phyloP scores from a whole-genome alignment of 2,888 invertebrate genomes.

The Diadegma fenestrale region DNA sequence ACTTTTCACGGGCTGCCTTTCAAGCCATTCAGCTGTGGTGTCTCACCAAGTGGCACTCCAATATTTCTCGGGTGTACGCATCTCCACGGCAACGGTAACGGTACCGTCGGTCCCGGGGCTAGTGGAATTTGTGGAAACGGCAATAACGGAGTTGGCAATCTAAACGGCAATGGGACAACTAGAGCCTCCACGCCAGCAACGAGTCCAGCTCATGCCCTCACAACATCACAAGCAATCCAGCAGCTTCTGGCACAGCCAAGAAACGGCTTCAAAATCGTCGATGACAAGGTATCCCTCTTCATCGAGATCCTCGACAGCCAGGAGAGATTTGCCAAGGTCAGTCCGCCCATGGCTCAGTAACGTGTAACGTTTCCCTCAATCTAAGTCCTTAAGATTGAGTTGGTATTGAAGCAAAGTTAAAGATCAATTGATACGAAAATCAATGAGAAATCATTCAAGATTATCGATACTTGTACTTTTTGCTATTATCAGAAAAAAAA shows the following conservation, averaged over 20 bases:
- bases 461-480: slow-evolving; percentile 23
- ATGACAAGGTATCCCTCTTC: slow-evolving; percentile 92
- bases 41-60: slow-evolving; percentile 84
- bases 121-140: slow-evolving; percentile 70
- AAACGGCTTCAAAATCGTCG: slow-evolving; percentile 91
- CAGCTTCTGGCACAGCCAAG: slow-evolving; percentile 89
- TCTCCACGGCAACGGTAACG: slow-evolving; percentile 81
- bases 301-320: slow-evolving; percentile 94
- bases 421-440: slow-evolving; percentile 9
- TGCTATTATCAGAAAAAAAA: slow-evolving; percentile 32
- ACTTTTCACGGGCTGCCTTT: slow-evolving; percentile 88
- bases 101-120: slow-evolving; percentile 69
- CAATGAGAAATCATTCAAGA: slow-evolving; percentile 14
- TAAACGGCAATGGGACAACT: slow-evolving; percentile 72
- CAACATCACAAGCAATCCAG: slow-evolving; percentile 90
- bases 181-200: slow-evolving; percentile 81
- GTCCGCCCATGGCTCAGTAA: slow-evolving; percentile 72
- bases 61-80: slow-evolving; percentile 85
- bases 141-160: slow-evolving; percentile 56
- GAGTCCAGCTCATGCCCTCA: slow-evolving; percentile 81
- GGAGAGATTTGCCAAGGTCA: slow-evolving; percentile 93
- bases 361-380: slow-evolving; percentile 65
- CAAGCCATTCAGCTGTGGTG: slow-evolving; percentile 84
- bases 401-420: slow-evolving; percentile 38
- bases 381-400: slow-evolving; percentile 58